A percentile compares a stretch with the other conserved stretches of the same genome.
These are phyloP conservation scores for Petrophora chlorosata DNA, from an alignment of 2,888 invertebrate species.

Conservation along the genomic window DNA sequence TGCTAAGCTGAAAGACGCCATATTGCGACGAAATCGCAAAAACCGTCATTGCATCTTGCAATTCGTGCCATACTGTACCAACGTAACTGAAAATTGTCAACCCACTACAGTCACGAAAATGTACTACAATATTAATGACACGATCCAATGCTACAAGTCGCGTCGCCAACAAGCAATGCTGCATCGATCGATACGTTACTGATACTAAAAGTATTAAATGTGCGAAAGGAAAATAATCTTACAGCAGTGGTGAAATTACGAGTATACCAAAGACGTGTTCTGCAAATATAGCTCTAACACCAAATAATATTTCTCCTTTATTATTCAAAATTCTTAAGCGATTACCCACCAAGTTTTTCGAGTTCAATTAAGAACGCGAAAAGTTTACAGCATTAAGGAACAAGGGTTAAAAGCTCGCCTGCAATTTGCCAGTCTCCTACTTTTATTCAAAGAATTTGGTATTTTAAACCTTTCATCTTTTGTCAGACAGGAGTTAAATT, in stretches of 20 bases:
- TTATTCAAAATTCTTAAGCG: slow-evolving; percentile 35
- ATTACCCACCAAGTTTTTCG: slow-evolving; percentile 38
- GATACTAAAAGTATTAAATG: slow-evolving; percentile 8
- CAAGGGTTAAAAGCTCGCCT: slow-evolving; percentile 35
- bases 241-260: too few relatives aligned
- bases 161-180: too few relatives aligned
- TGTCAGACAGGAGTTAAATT: not conserved
- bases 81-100: too few relatives aligned
- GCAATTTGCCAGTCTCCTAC: slow-evolving; percentile 22
- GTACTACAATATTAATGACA: too few relatives aligned
- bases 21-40: too few relatives aligned
- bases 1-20: too few relatives aligned
- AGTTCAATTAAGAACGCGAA: slow-evolving; percentile 38
- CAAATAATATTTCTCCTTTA: slow-evolving; percentile 29
- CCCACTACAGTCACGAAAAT: too few relatives aligned
- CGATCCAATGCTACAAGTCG: too few relatives aligned
- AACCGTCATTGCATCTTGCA: too few relatives aligned
- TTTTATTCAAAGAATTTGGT: slow-evolving; percentile 17
- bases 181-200: too few relatives aligned
- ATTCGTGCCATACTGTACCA: too few relatives aligned
- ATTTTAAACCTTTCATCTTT: not conserved
- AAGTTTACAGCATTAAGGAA: slow-evolving; percentile 33
- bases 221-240: not conserved
- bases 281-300: slow-evolving; percentile 14
- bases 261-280: too few relatives aligned